Base-by-base conservation (phyloP, 2,797 vertebrate genomes). In the Hypotaenidia okinawae region DNA sequence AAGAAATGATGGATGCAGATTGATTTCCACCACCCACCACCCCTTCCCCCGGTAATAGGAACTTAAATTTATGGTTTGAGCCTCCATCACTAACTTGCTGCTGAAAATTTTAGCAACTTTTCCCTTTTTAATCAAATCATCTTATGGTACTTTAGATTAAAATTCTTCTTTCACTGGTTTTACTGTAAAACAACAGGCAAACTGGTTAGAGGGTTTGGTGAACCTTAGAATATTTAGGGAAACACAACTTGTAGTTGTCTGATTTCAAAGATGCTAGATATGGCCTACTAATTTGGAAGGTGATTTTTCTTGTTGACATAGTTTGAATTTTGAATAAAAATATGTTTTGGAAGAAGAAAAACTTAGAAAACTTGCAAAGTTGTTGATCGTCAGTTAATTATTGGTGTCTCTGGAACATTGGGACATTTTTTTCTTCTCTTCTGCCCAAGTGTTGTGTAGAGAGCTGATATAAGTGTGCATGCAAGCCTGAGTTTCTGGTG, bases 291-390 rank as follows among this genome's bases (percentile, higher is more conserved):
- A 68, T 92, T 81, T 68, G 59, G 66, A 81, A 55, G 6, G 35
- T 49, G 49, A 11, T 63, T 83, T 70, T 91, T 80, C 10, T 35
- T 67, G 10, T 47, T 80, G 30, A 17, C 24, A 47, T 11, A 67
- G 61, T 84, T 63, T 61, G 35, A 54, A 25, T 90, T 88, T 80
- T 83, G 73, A 63, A 39, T 35, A 28, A 81, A 68, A 90, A 47
- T 33, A 52, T n/a, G 27, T 7, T 43, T 78, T 74, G 14, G 28
- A 80, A 74, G n/a, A 43, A 80, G 28, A 28, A 70, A 47, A 86
- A 45, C 4, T 23, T 30, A 0, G 1, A 66, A 28, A 72, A 4
- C 15, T 58, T 59, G 13, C 3, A 2, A 16, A 30, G 14, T 18
- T 35, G 6, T 62, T 88, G 10, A 3, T 35, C 0, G 1, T 43